Evolutionary conservation across 2,888 invertebrate species (phyloP).

Genomic region (Orgyia antiqua): DNA sequence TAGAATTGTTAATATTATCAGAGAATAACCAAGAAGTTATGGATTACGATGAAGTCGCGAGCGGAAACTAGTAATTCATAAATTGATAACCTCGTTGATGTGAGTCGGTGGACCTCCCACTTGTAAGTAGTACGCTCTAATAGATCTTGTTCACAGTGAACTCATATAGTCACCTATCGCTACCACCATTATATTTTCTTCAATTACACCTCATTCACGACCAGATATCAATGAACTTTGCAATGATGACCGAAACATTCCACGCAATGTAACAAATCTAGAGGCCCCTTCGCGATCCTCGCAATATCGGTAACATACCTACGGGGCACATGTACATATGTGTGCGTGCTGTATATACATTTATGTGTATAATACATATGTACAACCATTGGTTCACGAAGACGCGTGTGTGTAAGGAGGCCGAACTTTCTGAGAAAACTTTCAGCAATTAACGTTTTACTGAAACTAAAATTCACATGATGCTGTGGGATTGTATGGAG

Average conservation of each 20-base stretch:
- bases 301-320: slow-evolving; percentile 34
- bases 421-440: slow-evolving; percentile 43
- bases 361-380: slow-evolving; percentile 28
- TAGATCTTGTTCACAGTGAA: slow-evolving; percentile 30
- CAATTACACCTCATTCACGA: slow-evolving; percentile 22
- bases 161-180: slow-evolving; percentile 26
- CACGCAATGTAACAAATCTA: slow-evolving; percentile 41
- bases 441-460: slow-evolving; percentile 27
- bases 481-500: not conserved
- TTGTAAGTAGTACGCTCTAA: slow-evolving; percentile 26
- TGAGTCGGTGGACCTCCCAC: slow-evolving; percentile 33
- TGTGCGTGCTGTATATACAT: slow-evolving; percentile 27
- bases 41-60: too few relatives aligned
- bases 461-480: not conserved
- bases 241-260: slow-evolving; percentile 16
- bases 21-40: too few relatives aligned
- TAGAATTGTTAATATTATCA: too few relatives aligned
- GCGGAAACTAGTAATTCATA: too few relatives aligned
- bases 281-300: slow-evolving; percentile 35
- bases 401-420: slow-evolving; percentile 39
- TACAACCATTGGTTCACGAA: slow-evolving; percentile 27
- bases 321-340: slow-evolving; percentile 30
- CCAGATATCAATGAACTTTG: slow-evolving; percentile 7
- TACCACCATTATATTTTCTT: slow-evolving; percentile 25
- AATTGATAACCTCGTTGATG: slow-evolving; percentile 66